These are phyloP conservation scores for Popillia japonica DNA, from an alignment of 1,140 invertebrate species.

Conservation along the genomic window DNA sequence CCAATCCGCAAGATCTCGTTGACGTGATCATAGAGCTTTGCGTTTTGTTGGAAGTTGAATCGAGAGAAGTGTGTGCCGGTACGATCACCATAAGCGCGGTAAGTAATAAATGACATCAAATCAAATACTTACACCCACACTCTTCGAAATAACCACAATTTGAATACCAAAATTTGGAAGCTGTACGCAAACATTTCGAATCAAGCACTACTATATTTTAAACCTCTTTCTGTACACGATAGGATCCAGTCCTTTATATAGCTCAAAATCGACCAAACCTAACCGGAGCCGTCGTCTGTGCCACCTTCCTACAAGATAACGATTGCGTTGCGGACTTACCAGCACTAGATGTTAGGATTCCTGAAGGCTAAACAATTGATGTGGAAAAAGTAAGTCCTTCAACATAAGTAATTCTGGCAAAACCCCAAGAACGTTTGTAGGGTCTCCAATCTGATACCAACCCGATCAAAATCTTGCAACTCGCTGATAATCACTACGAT, in stretches of 20 bases:
- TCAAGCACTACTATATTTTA: no score
- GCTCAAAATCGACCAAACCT: conserved; percentile 63
- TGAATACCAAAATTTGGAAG: no score
- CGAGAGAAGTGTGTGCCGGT: conserved; percentile 66
- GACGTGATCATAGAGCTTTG: conserved; percentile 61
- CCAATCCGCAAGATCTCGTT: conserved; percentile 42
- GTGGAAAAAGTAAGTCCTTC: background rate
- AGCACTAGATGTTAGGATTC: conserved; percentile 67
- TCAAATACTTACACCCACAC: no score
- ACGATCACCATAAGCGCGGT: conserved; percentile 65
- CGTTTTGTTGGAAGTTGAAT: conserved; percentile 64
- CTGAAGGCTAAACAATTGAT: conserved; percentile 48
- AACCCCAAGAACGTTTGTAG: background rate
- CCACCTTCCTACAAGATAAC: conserved; percentile 64
- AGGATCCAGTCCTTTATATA: conserved; percentile 67
- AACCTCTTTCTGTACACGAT: conserved; percentile 43
- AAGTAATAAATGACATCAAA: background rate
- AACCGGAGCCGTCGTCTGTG: conserved; percentile 64
- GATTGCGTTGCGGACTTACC: conserved; percentile 57
- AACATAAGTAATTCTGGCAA: background rate
- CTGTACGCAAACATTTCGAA: background rate
- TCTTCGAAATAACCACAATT: no score
- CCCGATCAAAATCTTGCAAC: conserved; percentile 70
- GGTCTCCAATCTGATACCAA: conserved; percentile 17
- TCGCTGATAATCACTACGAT: conserved; percentile 85